These are phyloP conservation scores for Noctua comes DNA, from an alignment of 2,888 invertebrate species.

Conservation along the genomic window DNA sequence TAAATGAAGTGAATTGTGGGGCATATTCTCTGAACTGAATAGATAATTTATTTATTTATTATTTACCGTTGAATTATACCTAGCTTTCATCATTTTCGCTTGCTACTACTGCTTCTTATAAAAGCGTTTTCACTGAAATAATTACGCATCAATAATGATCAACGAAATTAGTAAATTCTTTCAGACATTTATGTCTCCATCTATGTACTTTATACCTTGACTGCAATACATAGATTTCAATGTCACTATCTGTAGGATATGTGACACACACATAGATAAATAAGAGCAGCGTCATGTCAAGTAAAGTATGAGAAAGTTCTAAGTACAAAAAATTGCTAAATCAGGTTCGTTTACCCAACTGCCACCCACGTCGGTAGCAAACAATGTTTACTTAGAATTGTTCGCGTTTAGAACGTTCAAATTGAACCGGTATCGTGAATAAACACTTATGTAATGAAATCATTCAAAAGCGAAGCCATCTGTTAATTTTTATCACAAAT, in stretches of 20 bases:
- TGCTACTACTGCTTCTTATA: not conserved
- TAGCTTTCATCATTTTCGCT: not conserved
- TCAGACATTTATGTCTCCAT: not conserved
- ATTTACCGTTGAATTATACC: not conserved
- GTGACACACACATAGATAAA: slow-evolving; percentile 1
- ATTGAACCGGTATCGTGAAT: slow-evolving; percentile 74
- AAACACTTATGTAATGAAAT: slow-evolving; percentile 77
- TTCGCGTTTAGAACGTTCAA: slow-evolving; percentile 67
- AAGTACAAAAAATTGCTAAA: slow-evolving; percentile 50
- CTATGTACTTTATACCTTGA: not conserved
- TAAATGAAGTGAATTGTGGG: not conserved
- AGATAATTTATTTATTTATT: not conserved
- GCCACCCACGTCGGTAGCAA: slow-evolving; percentile 65
- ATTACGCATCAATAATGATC: not conserved
- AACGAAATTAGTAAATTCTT: slow-evolving; percentile 4
- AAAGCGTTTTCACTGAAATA: not conserved
- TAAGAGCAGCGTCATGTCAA: slow-evolving; percentile 5
- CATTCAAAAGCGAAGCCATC: slow-evolving; percentile 75
- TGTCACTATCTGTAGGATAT: slow-evolving; percentile 6
- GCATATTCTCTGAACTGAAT: not conserved
- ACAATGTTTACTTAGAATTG: slow-evolving; percentile 66
- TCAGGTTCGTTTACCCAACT: slow-evolving; percentile 66
- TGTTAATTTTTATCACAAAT: slow-evolving; percentile 88
- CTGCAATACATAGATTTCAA: slow-evolving; percentile 18
- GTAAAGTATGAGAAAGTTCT: slow-evolving; percentile 14